These are phyloP conservation scores for Melitaea athalia DNA, from an alignment of 2,888 invertebrate species.

Conservation along the genomic window DNA sequence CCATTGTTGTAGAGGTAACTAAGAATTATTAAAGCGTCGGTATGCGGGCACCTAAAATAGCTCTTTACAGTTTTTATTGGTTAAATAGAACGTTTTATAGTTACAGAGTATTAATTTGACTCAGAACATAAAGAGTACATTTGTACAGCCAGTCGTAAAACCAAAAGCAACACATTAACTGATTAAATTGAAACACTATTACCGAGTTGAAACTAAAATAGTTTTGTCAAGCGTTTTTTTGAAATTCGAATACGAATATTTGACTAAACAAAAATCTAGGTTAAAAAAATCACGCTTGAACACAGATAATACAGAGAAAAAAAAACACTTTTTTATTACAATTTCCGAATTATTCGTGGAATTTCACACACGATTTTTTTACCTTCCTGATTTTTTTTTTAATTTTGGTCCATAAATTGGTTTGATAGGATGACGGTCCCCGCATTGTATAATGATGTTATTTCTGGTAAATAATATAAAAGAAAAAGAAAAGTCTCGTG, in stretches of 20 bases:
- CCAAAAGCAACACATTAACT: constrained; percentile 69
- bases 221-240: constrained; percentile 22
- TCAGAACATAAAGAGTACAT: constrained; percentile 51
- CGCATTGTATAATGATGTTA: not conserved
- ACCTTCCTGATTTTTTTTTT: too few species aligned
- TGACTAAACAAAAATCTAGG: too few species aligned
- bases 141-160: constrained; percentile 62
- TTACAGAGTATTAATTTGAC: constrained; percentile 51
- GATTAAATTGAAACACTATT: constrained; percentile 61
- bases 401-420: too few species aligned
- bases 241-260: constrained; percentile 14
- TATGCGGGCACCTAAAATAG: not conserved
- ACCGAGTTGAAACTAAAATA: constrained; percentile 49
- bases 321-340: too few species aligned
- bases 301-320: too few species aligned
- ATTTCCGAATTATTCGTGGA: too few species aligned
- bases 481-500: not conserved
- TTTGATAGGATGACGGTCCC: not conserved
- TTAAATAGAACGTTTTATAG: constrained; percentile 38
- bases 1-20: constrained; percentile 6
- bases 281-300: not conserved
- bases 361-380: too few species aligned
- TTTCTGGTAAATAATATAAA: constrained; percentile 4
- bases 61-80: constrained; percentile 20
- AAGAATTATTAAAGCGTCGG: not conserved